A percentile compares a stretch with the other conserved stretches of the same genome.
Evolutionary conservation across 1,140 invertebrate genomes (phyloP).

Genomic region (Diorhabda carinulata): DNA sequence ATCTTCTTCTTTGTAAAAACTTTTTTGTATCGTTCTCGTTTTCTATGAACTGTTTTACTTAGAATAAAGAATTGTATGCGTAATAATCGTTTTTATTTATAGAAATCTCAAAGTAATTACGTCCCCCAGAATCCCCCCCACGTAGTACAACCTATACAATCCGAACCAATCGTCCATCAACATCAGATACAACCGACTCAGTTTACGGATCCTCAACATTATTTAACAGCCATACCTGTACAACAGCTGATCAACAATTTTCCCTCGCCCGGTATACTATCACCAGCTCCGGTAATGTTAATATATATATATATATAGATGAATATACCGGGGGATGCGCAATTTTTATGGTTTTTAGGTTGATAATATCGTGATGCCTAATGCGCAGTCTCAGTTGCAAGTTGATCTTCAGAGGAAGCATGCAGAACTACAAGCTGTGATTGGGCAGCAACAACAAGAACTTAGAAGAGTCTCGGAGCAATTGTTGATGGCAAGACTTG

Average conservation of each 20-base stretch:
- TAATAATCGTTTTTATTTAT: background rate
- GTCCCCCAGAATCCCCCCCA: slow-evolving; percentile 9
- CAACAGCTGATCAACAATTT: slow-evolving; percentile 54
- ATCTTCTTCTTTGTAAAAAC: too few relatives aligned
- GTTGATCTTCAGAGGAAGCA: slow-evolving; percentile 79
- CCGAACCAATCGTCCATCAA: background rate
- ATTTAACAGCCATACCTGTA: slow-evolving; percentile 59
- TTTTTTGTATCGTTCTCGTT: too few relatives aligned
- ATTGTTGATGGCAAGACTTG: slow-evolving; percentile 76
- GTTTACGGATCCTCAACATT: slow-evolving; percentile 58
- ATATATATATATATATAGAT: background rate
- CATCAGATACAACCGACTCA: slow-evolving; percentile 16
- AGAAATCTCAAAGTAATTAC: background rate
- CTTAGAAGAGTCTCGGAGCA: slow-evolving; percentile 78
- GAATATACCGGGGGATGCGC: background rate
- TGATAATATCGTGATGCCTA: slow-evolving; percentile 51
- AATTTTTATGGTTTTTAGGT: slow-evolving; percentile 13
- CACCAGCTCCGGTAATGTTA: slow-evolving; percentile 42
- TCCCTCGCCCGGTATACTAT: slow-evolving; percentile 42
- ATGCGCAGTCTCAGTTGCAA: slow-evolving; percentile 59
- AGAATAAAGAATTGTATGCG: too few relatives aligned
- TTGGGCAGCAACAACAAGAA: slow-evolving; percentile 82
- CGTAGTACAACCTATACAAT: slow-evolving; percentile 13
- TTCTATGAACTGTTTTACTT: too few relatives aligned
- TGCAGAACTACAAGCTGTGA: slow-evolving; percentile 77